These are phyloP conservation scores for Eulemur rufifrons DNA, from an alignment of 2,113 vertebrate genomes.

Conservation along the genomic window DNA sequence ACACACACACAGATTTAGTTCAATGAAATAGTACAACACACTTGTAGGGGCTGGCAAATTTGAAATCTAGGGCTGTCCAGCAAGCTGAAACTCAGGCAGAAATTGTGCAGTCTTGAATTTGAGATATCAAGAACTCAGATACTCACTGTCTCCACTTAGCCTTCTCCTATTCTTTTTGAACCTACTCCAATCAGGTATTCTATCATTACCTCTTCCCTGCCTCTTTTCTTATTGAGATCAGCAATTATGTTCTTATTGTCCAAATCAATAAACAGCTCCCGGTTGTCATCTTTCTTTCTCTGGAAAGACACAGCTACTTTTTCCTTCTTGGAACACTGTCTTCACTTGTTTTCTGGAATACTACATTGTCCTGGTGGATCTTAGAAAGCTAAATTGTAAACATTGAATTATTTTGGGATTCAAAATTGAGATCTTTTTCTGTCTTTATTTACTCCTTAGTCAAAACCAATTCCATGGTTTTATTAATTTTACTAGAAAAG, in stretches of 20 bases:
- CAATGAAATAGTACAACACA: not conserved
- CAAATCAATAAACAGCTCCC: not conserved
- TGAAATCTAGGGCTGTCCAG: not conserved
- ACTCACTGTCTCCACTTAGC: not conserved
- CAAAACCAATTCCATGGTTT: slow-evolving; percentile 7
- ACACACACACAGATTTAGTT: not conserved
- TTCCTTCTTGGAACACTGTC: not conserved
- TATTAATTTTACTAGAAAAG: slow-evolving; percentile 32
- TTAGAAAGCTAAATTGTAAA: not conserved
- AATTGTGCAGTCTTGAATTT: not conserved
- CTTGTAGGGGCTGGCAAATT: not conserved
- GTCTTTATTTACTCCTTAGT: not conserved
- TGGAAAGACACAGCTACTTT: not conserved
- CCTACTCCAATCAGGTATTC: not conserved
- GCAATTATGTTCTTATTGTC: not conserved
- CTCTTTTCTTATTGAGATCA: not conserved
- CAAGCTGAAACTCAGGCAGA: not conserved
- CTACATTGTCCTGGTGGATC: not conserved
- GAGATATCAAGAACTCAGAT: not conserved
- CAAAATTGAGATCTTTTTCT: not conserved
- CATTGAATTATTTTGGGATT: not conserved
- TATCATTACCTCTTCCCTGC: not conserved
- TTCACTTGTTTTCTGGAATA: not conserved
- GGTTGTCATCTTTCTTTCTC: not conserved
- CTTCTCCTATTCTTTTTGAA: not conserved